Conservation (phyloP, 2,797 vertebrate genomes). For the Etheostoma nigrum region DNA sequence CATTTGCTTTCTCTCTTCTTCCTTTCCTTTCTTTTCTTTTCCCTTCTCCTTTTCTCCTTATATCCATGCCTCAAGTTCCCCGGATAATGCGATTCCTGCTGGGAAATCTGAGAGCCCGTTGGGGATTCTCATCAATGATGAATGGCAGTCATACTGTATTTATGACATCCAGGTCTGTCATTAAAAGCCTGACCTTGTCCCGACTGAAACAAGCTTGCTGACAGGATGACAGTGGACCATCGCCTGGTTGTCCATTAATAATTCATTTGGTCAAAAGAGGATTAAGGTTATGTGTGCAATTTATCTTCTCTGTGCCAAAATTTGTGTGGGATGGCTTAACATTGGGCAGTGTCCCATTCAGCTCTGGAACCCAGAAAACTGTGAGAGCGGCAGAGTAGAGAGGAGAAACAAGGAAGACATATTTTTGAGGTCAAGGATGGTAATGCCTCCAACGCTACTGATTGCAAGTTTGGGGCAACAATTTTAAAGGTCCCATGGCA, state of each 20-base stretch:
- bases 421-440: no score
- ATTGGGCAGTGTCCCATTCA: not conserved
- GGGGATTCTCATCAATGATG: conserved; percentile 55
- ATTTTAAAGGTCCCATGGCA: no score
- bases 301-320: conserved; percentile 40
- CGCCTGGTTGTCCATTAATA: conserved; percentile 60
- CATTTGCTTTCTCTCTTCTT: not conserved
- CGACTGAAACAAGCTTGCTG: conserved; percentile 25
- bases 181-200: conserved; percentile 13
- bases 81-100: conserved; percentile 32
- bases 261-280: conserved; percentile 31
- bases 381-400: not conserved
- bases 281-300: conserved; percentile 34
- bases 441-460: not conserved
- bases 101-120: conserved; percentile 53
- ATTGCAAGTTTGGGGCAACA: not conserved
- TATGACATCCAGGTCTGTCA: conserved; percentile 55
- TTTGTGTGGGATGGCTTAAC: not conserved
- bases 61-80: not conserved
- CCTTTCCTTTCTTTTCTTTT: not conserved
- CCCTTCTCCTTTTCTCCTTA: conserved; percentile 1
- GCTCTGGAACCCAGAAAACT: not conserved
- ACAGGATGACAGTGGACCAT: conserved; percentile 31
- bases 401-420: not conserved
- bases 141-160: conserved; percentile 56